Evolutionary conservation across 2,888 invertebrate species (phyloP).

Genomic region (Didymodactylos carnosus): DNA sequence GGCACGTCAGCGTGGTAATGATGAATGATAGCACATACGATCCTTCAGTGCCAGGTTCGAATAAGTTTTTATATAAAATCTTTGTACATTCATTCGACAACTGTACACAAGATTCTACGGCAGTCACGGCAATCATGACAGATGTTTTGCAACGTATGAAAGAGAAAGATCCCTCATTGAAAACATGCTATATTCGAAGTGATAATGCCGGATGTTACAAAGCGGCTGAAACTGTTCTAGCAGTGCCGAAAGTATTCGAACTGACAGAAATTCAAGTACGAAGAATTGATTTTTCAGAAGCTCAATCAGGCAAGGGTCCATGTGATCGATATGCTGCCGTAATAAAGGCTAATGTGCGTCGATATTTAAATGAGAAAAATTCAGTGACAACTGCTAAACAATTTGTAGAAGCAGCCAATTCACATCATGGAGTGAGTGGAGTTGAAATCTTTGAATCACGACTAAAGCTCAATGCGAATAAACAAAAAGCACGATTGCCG

Average conservation of each 20-base stretch:
- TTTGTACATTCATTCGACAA: background rate
- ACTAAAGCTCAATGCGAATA: background rate
- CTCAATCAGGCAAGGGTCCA: background rate
- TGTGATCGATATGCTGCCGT: background rate
- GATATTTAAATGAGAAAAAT: background rate
- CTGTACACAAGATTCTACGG: background rate
- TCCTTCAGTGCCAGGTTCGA: background rate
- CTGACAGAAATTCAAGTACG: background rate
- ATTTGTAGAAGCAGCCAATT: background rate
- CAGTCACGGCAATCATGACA: background rate
- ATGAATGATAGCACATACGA: background rate
- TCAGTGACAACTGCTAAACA: background rate
- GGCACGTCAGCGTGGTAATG: background rate
- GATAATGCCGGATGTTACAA: background rate
- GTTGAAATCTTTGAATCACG: background rate
- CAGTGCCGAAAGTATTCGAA: background rate
- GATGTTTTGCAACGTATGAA: background rate
- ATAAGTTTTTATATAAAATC: background rate
- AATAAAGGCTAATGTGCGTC: background rate
- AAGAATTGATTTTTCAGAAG: background rate
- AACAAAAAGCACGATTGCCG: background rate
- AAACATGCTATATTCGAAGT: background rate
- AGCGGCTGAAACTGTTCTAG: background rate
- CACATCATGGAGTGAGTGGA: background rate
- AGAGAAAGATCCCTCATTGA: background rate